Base-by-base conservation (phyloP, 2,797 vertebrate species). In the Cossypha polioptera region DNA sequence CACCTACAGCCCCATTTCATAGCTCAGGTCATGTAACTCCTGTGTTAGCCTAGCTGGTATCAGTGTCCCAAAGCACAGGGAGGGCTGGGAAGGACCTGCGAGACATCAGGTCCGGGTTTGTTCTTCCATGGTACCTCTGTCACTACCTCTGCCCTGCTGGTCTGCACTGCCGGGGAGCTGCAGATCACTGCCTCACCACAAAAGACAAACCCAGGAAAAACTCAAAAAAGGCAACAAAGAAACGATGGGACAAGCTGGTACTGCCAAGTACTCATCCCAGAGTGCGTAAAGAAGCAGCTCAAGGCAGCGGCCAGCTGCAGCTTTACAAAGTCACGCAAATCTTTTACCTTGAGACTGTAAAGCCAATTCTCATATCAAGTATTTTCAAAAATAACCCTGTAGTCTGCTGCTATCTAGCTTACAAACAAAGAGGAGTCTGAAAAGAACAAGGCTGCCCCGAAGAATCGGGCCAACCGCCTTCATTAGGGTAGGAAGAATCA, bases 341-440 rank as follows among this genome's bases (percentile, higher is more conserved):
- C 85, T 94, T 93, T 91, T 42, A 95, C 92, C 95, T 96, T 96
- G 94, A 96, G 87, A 90, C 36, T 59, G 51, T 78, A 88, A 90
- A 96, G 80, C 38, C 83, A 96, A 89, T 83, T 92, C 87, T 86
- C 66, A 4, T 90, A 96, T 89, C 91, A 94, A 92, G 50, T 67
- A 55, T 86, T 93, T 86, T 93, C 92, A 95, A 87, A 95, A 96
- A 95, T 93, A 95, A 94, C 55, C 53, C 68, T 7, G 21, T 59
- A 59, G 71, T 45, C 84, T 77, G 62, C 86, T 76, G 42, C 78
- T 92, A 92, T 90, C 90, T 91, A 79, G 62, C 82, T 91, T 72
- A 68, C 68, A 94, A 90, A 97, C 86, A 97, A 97, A 96, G 94
- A 96, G 22, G 35, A 93, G 55, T 81, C 82, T 90, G 59, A 92